A percentile compares a stretch with the other conserved stretches of the same genome.
These are phyloP conservation scores for Lepidurus packardi DNA, from an alignment of 1,140 invertebrate genomes.

Conservation along the genomic window DNA sequence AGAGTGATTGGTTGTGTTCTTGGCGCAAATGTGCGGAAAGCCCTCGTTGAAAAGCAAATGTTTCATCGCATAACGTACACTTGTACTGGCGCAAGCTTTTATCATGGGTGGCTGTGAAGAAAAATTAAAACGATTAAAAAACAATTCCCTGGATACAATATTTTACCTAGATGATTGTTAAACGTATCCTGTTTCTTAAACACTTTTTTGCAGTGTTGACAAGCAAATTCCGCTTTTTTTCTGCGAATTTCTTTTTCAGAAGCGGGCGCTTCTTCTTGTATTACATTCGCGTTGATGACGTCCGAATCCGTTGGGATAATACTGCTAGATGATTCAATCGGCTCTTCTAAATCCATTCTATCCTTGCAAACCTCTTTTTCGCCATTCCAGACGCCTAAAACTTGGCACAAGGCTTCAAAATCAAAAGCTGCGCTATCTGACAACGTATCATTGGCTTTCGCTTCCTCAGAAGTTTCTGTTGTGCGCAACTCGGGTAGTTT, in stretches of 20 bases:
- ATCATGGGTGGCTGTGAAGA: neutral
- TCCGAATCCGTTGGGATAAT: neutral
- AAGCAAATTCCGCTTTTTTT: neutral
- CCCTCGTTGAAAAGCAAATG: neutral
- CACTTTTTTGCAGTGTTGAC: neutral
- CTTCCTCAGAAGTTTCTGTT: neutral
- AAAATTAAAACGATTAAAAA: neutral
- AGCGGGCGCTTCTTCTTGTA: neutral
- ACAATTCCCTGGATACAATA: neutral
- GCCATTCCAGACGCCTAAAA: slow-evolving; percentile 6
- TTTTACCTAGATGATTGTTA: neutral
- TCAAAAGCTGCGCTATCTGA: neutral
- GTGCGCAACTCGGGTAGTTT: neutral
- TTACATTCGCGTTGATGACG: neutral
- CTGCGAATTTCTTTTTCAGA: neutral
- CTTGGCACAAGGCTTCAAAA: slow-evolving; percentile 16
- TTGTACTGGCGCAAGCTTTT: slow-evolving; percentile 14
- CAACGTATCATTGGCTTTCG: neutral
- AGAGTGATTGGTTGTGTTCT: neutral
- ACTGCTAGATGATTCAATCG: neutral
- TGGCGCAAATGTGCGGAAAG: neutral
- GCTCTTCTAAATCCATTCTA: neutral
- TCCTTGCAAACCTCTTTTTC: neutral
- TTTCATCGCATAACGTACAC: neutral
- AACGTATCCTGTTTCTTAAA: neutral